Conservation (phyloP, 2,113 vertebrate genomes). For the Formicarius rufipectus region DNA sequence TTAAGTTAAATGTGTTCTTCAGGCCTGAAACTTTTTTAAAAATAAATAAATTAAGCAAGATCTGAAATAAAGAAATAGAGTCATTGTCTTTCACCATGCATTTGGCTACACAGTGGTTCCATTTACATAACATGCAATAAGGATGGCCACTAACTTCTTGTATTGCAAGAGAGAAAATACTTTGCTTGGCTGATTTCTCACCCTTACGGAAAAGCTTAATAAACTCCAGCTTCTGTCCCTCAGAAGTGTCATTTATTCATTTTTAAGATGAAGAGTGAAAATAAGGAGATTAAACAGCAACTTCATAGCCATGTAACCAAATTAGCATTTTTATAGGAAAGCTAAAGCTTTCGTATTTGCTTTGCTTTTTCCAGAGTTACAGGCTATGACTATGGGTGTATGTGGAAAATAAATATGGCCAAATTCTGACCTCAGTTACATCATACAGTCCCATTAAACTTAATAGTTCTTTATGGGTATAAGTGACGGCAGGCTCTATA, state of each 20-base stretch:
- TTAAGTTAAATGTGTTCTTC: not conserved
- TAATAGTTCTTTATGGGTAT: not conserved
- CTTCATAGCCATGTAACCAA: not conserved
- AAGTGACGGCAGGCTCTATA: not conserved
- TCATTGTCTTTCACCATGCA: not conserved
- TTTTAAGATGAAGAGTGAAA: not conserved
- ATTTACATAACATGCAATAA: not conserved
- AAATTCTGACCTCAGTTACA: not conserved
- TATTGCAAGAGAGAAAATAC: not conserved
- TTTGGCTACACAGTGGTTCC: not conserved
- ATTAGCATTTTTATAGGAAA: not conserved
- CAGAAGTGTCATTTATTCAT: not conserved
- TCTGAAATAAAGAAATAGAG: not conserved
- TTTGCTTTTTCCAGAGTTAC: not conserved
- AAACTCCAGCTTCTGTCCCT: not conserved
- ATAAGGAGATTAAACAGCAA: not conserved
- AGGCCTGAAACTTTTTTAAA: too few relatives aligned
- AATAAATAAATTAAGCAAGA: not conserved
- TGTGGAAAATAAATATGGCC: not conserved
- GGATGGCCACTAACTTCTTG: not conserved
- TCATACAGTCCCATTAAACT: not conserved
- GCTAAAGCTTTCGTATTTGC: not conserved
- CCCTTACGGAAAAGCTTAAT: not conserved
- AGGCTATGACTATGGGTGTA: accelerated
- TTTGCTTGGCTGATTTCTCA: not conserved